Base-by-base conservation (phyloP, 1,140 invertebrate genomes). In the Zelostemma sp. region DNA sequence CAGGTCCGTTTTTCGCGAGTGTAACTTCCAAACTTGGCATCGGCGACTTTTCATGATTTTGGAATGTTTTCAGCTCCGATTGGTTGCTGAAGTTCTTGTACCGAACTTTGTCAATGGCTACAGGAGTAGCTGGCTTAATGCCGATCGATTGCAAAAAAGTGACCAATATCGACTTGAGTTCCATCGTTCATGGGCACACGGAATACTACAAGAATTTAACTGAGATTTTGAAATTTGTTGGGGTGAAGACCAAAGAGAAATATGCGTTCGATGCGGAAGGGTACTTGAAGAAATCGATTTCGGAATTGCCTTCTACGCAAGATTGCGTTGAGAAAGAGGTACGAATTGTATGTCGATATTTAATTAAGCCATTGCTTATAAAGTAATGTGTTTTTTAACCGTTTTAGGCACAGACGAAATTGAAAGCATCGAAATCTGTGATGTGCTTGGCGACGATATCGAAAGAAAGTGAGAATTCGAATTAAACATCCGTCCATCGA, bases 1-100 rank as follows among this genome's bases (percentile, higher is more conserved):
- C 79, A 87, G 86, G 88, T 89, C 60, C 14, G 14, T 11, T 38
- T 38, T 38, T 6, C 11, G n/a, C n/a, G n/a, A n/a, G n/a, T n/a
- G n/a, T n/a, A n/a, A n/a, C n/a, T n/a, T n/a, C n/a, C n/a, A n/a
- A n/a, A n/a, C n/a, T n/a, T n/a, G n/a, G n/a, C n/a, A n/a, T n/a
- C n/a, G n/a, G n/a, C n/a, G n/a, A n/a, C n/a, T n/a, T n/a, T n/a
- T n/a, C n/a, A n/a, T n/a, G n/a, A n/a, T n/a, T n/a, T n/a, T n/a
- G n/a, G n/a, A n/a, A 77, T 58, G 55, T 72, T 75, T 80, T 5
- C 63, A 89, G 87, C 33, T 84, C 85, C 40, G 91, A 92, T 75
- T 91, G 90, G 91, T 76, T 92, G n/a, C 76, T 92, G 15, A 90
- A 88, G 76, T 91, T 91, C 76, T 72, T 92, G 6, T 91, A 91